phyloP scores from a whole-genome alignment of 2,888 invertebrate species.

The Macrophya annulata region DNA sequence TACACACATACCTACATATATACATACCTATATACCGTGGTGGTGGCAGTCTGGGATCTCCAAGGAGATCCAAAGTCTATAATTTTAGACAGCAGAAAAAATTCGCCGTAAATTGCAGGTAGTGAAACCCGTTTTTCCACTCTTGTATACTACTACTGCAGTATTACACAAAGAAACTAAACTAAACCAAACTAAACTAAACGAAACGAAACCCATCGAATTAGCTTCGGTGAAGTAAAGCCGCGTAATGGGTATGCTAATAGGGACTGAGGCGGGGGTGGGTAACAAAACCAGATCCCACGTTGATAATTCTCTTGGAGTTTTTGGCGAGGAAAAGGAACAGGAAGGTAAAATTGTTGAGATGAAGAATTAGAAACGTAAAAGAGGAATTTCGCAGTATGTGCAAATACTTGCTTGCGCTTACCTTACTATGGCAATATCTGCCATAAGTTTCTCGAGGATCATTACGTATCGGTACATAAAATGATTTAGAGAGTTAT shows the following conservation, averaged over 20 bases:
- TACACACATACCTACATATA: too few species aligned
- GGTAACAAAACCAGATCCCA: neutral
- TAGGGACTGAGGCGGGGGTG: slow-evolving; percentile 4
- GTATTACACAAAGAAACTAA: slow-evolving; percentile 2
- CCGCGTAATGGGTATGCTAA: slow-evolving; percentile 51
- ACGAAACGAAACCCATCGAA: slow-evolving; percentile 42
- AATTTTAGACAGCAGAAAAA: slow-evolving; percentile 27
- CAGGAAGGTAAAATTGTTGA: neutral
- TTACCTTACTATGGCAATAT: neutral
- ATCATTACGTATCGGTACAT: neutral
- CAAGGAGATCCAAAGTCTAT: slow-evolving; percentile 8
- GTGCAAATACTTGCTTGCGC: neutral
- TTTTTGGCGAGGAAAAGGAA: neutral
- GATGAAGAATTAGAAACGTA: neutral
- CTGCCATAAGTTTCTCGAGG: neutral
- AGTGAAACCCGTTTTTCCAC: slow-evolving; percentile 42
- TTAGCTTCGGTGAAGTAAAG: slow-evolving; percentile 34
- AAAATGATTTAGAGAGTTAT: neutral
- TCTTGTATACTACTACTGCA: slow-evolving; percentile 3
- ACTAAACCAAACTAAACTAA: neutral
- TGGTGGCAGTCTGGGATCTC: neutral
- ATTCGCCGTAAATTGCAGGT: slow-evolving; percentile 36
- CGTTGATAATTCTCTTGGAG: neutral
- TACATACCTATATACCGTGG: too few species aligned
- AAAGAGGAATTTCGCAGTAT: neutral